These are phyloP conservation scores for Thrips palmi DNA, from an alignment of 1,140 invertebrate species.

Conservation along the genomic window DNA sequence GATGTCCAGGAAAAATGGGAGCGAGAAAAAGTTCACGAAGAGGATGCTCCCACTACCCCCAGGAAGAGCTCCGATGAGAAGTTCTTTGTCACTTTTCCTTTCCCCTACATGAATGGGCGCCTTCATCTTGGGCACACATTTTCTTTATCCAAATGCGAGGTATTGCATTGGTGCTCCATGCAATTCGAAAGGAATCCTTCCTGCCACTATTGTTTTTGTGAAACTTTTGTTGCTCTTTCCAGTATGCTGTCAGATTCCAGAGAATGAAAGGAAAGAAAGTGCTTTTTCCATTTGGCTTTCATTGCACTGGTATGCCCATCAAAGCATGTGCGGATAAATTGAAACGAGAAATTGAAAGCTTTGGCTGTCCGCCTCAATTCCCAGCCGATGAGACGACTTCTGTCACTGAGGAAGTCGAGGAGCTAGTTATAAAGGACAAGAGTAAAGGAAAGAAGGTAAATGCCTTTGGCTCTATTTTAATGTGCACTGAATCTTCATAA, in stretches of 20 bases:
- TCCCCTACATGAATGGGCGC: constrained; percentile 98
- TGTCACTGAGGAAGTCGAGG: constrained; percentile 26
- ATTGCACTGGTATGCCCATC: constrained; percentile 95
- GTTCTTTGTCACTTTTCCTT: constrained; percentile 90
- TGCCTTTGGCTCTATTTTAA: constrained; percentile 4
- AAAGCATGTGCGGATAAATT: constrained; percentile 97
- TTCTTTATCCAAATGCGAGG: constrained; percentile 90
- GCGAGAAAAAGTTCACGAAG: constrained; percentile 54
- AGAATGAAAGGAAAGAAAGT: constrained; percentile 78
- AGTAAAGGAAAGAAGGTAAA: constrained; percentile 89
- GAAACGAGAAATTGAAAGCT: constrained; percentile 80
- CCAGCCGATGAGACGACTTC: constrained; percentile 35
- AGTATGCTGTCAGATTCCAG: constrained; percentile 85
- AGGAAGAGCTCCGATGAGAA: constrained; percentile 50
- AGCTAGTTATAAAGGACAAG: constrained; percentile 69
- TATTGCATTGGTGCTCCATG: constrained; percentile 18
- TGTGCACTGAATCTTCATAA: neutral
- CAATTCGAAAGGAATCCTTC: constrained; percentile 5
- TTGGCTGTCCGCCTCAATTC: constrained; percentile 86
- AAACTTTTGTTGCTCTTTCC: constrained; percentile 16
- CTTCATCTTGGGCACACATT: constrained; percentile 97
- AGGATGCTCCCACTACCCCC: constrained; percentile 43
- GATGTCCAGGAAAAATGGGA: constrained; percentile 73
- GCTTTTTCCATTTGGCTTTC: constrained; percentile 96
- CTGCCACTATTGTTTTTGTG: constrained; percentile 13